Conservation (phyloP, 2,797 vertebrate species). For the Taenioides sp. region DNA sequence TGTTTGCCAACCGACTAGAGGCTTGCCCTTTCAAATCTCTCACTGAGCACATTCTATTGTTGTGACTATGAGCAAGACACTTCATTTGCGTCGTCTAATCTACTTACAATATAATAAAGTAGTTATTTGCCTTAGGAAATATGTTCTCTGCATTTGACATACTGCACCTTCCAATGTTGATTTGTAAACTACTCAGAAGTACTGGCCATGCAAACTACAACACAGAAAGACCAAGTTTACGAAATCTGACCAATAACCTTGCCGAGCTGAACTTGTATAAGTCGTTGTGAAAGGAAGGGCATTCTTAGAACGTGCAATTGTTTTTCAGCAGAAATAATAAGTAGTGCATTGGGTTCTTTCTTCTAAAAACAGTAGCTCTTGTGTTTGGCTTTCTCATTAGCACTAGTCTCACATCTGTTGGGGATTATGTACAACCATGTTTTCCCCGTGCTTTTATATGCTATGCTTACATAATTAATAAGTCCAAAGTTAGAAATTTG, state of each 20-base stretch:
- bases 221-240: neutral
- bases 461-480: slow-evolving; percentile 10
- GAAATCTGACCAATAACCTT: neutral
- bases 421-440: slow-evolving; percentile 12
- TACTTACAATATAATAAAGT: neutral
- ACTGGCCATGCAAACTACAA: neutral
- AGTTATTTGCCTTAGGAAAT: neutral
- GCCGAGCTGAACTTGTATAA: neutral
- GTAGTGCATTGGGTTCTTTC: neutral
- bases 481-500: slow-evolving; percentile 3
- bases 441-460: slow-evolving; percentile 12
- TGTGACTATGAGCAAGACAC: neutral
- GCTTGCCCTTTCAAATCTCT: neutral
- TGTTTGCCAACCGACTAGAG: neutral
- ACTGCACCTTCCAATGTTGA: neutral
- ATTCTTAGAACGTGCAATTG: neutral
- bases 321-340: neutral
- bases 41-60: neutral
- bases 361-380: slow-evolving; percentile 7
- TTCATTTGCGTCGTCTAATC: neutral
- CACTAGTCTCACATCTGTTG: slow-evolving; percentile 20
- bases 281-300: neutral
- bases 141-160: neutral
- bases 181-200: neutral
- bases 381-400: slow-evolving; percentile 33